Percentiles rank a stretch among this genome's conserved stretches.
phyloP scores from a whole-genome alignment of 1,140 invertebrate genomes.

The Drosophila kikkawai region DNA sequence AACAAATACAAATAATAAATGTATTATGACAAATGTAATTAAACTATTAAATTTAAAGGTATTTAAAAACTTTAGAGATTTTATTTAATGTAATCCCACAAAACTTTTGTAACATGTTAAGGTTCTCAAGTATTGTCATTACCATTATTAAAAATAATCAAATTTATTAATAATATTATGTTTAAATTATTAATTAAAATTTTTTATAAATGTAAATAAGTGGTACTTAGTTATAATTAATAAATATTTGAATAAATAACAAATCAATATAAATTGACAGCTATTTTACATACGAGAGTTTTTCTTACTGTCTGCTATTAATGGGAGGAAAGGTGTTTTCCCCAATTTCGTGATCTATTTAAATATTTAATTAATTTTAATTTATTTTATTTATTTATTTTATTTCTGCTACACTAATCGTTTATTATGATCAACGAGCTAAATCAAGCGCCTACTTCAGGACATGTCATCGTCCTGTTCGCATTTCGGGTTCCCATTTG shows the following conservation, averaged over 20 bases:
- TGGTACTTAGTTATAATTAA: no score
- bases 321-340: no score
- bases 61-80: neutral
- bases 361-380: no score
- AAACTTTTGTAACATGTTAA: neutral
- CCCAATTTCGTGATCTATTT: no score
- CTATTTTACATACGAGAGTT: no score
- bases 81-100: neutral
- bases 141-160: no score
- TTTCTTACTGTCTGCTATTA: no score
- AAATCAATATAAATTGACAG: no score
- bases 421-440: conserved; percentile 82
- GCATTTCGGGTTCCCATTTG: conserved; percentile 26
- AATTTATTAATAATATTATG: neutral
- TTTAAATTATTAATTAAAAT: neutral
- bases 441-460: conserved; percentile 80
- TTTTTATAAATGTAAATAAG: no score
- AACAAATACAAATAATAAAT: neutral
- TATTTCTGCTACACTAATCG: conserved; percentile 60
- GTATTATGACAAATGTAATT: neutral
- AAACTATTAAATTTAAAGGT: neutral
- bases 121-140: neutral
- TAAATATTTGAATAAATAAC: no score
- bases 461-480: conserved; percentile 60
- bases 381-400: no score